phyloP scores from a whole-genome alignment of 2,113 vertebrate genomes.

The Leptobrachium leishanense region DNA sequence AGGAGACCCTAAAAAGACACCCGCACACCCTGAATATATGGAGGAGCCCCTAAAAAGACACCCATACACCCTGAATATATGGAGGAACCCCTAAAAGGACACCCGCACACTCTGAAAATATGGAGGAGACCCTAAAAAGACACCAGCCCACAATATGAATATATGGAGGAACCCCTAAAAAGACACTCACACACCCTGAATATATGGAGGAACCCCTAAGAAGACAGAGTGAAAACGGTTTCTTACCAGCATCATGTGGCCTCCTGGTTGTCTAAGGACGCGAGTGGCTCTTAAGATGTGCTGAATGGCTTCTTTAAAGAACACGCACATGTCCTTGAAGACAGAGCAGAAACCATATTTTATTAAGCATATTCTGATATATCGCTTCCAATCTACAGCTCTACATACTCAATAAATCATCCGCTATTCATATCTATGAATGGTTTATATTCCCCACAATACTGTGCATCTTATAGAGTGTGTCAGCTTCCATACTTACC shows the following conservation, averaged over 20 bases:
- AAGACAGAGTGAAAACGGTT: background rate
- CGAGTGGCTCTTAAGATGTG: conserved; percentile 62
- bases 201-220: no score
- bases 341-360: background rate
- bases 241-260: conserved; percentile 65
- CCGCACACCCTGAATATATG: no score
- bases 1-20: no score
- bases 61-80: no score
- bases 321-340: conserved; percentile 57
- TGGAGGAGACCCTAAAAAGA: no score
- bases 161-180: no score
- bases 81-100: no score
- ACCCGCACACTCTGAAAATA: no score
- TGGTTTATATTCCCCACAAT: background rate
- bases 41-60: no score
- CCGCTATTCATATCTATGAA: background rate
- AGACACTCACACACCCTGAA: no score
- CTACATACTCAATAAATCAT: background rate
- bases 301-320: conserved; percentile 66
- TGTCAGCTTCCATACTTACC: background rate
- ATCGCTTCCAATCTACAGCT: background rate
- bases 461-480: no score
- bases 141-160: no score
- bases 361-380: background rate
- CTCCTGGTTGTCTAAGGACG: conserved; percentile 60